These are phyloP conservation scores for Platichthys flesus DNA, from an alignment of 2,113 vertebrate genomes.

Conservation along the genomic window DNA sequence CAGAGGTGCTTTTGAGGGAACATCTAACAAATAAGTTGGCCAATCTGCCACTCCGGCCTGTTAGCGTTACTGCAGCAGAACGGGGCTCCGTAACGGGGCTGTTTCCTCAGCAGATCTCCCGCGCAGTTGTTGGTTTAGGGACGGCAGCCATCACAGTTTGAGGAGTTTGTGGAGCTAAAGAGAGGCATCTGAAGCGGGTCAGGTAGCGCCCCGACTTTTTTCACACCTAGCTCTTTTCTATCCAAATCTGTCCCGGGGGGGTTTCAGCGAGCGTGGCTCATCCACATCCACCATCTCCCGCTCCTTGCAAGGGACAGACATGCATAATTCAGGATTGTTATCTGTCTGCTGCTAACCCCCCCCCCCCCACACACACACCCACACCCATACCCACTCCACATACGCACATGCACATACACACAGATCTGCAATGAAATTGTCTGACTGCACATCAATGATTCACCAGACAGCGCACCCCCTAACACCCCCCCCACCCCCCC, in stretches of 20 bases:
- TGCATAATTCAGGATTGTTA: conserved; percentile 80
- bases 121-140: not conserved
- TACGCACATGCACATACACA: conserved; percentile 28
- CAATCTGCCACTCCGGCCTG: conserved; percentile 27
- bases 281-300: not conserved
- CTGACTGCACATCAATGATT: conserved; percentile 78
- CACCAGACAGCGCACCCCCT: conserved; percentile 62
- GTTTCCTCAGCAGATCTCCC: conserved; percentile 18
- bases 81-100: not conserved
- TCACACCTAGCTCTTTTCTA: conserved; percentile 28
- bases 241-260: conserved; percentile 64
- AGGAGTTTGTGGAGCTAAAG: conserved; percentile 52
- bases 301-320: conserved; percentile 64
- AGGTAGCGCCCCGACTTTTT: conserved; percentile 39
- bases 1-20: conserved; percentile 58
- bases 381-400: not conserved
- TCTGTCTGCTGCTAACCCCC: conserved; percentile 57
- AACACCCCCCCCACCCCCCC: not conserved
- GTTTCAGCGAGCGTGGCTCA: conserved; percentile 26
- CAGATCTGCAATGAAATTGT: conserved; percentile 73
- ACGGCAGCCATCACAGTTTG: conserved; percentile 27
- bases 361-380: not conserved
- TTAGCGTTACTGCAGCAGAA: conserved; percentile 40
- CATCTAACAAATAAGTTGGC: conserved; percentile 44
- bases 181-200: conserved; percentile 37